These are phyloP conservation scores for Oligia latruncula DNA, from an alignment of 2,888 invertebrate genomes.

Conservation along the genomic window DNA sequence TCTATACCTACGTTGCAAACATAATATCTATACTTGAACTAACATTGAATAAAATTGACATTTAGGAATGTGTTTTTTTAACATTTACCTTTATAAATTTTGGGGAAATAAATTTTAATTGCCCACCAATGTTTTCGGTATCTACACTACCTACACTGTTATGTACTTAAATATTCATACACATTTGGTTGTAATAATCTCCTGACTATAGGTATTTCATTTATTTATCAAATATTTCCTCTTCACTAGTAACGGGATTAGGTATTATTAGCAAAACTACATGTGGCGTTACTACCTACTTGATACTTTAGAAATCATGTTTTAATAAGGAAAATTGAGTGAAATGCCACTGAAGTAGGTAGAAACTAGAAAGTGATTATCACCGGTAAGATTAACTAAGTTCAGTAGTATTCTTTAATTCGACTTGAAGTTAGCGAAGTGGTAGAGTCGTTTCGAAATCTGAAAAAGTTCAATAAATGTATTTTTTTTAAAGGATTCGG, in stretches of 20 bases:
- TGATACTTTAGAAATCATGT: not conserved
- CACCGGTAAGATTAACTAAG: not conserved
- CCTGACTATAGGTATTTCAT: constrained; percentile 28
- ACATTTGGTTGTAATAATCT: constrained; percentile 19
- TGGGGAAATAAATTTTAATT: constrained; percentile 34
- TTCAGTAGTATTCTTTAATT: not conserved
- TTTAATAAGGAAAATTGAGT: constrained; percentile 15
- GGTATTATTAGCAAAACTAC: constrained; percentile 37
- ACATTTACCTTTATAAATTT: constrained; percentile 35
- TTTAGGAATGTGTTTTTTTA: constrained; percentile 37
- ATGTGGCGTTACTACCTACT: constrained; percentile 30
- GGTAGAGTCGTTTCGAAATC: not conserved
- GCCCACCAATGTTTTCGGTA: constrained; percentile 28
- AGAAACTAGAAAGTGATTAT: constrained; percentile 18
- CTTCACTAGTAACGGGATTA: constrained; percentile 11
- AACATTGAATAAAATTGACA: constrained; percentile 34
- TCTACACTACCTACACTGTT: constrained; percentile 17
- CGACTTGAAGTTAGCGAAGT: too few relatives aligned
- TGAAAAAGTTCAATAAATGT: not conserved
- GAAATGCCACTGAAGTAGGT: not conserved
- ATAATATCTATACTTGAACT: not conserved
- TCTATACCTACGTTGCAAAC: constrained; percentile 43
- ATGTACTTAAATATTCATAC: constrained; percentile 9
- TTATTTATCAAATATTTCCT: constrained; percentile 46
- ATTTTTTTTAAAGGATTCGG: not conserved